Base-by-base conservation (phyloP, 2,797 vertebrate species). In the Vultur gryphus region DNA sequence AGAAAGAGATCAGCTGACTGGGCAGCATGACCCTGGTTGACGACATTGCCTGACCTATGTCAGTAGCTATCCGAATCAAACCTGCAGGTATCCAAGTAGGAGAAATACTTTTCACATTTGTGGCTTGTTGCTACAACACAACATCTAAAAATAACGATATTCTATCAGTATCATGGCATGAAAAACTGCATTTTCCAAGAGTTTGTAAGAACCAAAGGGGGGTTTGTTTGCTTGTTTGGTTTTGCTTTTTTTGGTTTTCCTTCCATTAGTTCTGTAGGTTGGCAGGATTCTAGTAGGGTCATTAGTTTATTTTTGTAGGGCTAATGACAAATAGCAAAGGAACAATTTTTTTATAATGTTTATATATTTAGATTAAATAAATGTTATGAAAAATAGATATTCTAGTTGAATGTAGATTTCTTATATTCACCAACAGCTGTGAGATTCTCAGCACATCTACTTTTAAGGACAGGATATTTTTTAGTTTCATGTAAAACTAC, bases 101-200 rank as follows among this genome's bases (percentile, higher is more conserved):
- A 69, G n/a, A 70, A 71, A 31, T 28, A 48, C 8, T 93, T 95
- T 64, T 65, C 90, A 80, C 17, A 25, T 93, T 72, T 82, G 61
- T 71, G 82, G 70, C 20, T 94, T 87, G 28, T 77, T 87, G 35
- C 69, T 96, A 62, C 39, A 97, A 35, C 10, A 49, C 14, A 64
- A 48, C 21, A 37, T 83, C 77, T 90, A 91, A 96, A 97, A 96
- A 89, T 91, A 97, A 95, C 90, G 33, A 59, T 59, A 20, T n/a
- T 94, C 80, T 72, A 28, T 96, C 46, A 97, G 37, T 81, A 43
- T 90, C 70, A 77, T 19, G 33, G 33, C 25, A 85, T 76, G 69
- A 96, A 96, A 97, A 96, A 91, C 29, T 85, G 39, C 69, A 72
- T 96, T 96, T 96, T 89, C 73, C 55, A 76, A 82, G 43, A 85